Conservation (phyloP, 2,797 vertebrate species). For the Gorsachius magnificus region DNA sequence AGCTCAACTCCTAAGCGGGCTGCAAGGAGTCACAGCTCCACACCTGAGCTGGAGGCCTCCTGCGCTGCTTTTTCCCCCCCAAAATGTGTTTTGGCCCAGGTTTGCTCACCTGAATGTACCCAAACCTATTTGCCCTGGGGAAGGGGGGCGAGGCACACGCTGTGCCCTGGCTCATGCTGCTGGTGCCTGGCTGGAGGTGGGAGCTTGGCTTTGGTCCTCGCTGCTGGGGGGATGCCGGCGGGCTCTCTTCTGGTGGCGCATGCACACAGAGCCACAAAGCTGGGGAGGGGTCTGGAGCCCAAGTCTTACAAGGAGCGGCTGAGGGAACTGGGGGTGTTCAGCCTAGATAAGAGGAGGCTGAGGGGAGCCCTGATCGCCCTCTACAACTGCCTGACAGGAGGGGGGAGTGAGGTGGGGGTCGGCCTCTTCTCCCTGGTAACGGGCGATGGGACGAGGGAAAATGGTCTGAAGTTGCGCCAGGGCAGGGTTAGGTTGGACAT, state of each 20-base stretch:
- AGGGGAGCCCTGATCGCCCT: no score
- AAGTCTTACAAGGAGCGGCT: no score
- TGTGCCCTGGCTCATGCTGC: background rate
- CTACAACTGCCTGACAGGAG: no score
- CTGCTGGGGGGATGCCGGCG: fast-evolving
- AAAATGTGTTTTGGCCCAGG: background rate
- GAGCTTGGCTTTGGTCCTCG: background rate
- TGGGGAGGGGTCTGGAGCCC: no score
- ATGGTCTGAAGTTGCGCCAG: no score
- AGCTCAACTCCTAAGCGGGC: background rate
- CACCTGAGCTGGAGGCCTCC: background rate
- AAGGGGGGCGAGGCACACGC: background rate
- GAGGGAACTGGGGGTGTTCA: no score
- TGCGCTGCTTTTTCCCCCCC: background rate
- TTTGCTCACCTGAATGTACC: background rate
- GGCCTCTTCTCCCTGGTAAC: no score
- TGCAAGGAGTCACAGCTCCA: background rate
- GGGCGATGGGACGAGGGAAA: no score
- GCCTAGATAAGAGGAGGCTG: no score
- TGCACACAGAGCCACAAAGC: no score
- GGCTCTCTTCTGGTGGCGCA: background rate
- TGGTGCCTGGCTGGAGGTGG: background rate
- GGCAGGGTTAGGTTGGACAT: no score
- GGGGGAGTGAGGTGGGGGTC: no score
- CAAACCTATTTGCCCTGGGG: background rate